Evolutionary conservation across 2,797 vertebrate species (phyloP).

Genomic region (Alosa sapidissima): DNA sequence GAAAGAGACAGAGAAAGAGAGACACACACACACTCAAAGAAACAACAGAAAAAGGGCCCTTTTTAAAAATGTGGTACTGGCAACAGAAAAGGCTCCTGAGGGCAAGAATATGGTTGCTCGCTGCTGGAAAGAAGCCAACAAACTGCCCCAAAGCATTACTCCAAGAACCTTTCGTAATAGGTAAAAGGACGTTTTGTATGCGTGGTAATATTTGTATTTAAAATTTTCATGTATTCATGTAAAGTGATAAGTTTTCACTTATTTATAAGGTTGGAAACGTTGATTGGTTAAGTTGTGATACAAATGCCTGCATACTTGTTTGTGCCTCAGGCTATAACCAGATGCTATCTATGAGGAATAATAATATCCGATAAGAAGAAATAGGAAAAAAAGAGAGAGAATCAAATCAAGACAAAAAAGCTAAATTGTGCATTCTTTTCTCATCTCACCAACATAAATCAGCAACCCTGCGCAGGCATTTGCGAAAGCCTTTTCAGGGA

Average conservation of each 20-base stretch:
- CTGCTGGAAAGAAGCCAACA: neutral
- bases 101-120: neutral
- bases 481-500: neutral
- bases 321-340: neutral
- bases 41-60: neutral
- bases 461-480: neutral
- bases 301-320: too few relatives aligned
- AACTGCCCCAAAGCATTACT: conserved; percentile 1
- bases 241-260: neutral
- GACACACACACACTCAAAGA: neutral
- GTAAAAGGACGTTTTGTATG: neutral
- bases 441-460: neutral
- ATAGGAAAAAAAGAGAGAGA: neutral
- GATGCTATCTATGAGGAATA: neutral
- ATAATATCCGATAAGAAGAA: neutral
- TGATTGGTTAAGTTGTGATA: neutral
- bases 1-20: too few relatives aligned
- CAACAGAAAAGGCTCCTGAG: neutral
- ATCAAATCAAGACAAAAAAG: neutral
- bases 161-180: neutral
- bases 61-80: neutral
- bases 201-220: neutral
- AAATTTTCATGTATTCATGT: neutral
- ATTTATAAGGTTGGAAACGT: neutral
- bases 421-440: neutral